Conservation (phyloP, 1,140 invertebrate genomes). For the Atopsyche davidsoni region DNA sequence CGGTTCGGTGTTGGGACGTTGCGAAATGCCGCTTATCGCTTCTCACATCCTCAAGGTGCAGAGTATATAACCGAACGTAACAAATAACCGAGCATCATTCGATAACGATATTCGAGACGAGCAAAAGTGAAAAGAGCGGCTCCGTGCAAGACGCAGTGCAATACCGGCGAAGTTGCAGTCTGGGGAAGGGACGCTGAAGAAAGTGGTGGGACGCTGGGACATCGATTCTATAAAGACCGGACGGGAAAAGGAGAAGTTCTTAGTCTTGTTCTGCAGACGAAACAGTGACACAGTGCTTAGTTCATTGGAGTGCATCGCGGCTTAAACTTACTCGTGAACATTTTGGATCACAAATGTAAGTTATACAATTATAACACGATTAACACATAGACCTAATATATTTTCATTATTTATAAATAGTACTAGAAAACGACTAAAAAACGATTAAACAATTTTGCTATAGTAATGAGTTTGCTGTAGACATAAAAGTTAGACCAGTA, state of each 20-base stretch:
- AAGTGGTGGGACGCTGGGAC: conserved; percentile 16
- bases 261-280: conserved; percentile 15
- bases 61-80: conserved; percentile 19
- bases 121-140: conserved; percentile 10
- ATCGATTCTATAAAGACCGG: conserved; percentile 25
- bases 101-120: conserved; percentile 3
- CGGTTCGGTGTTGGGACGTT: conserved; percentile 7
- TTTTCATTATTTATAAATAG: too few species aligned
- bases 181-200: conserved; percentile 4
- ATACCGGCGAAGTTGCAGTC: conserved; percentile 1
- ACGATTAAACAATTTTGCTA: neutral
- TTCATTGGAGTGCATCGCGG: conserved; percentile 3
- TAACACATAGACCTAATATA: neutral
- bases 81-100: conserved; percentile 16
- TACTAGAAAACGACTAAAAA: too few species aligned
- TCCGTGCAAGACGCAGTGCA: conserved; percentile 3
- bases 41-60: conserved; percentile 10
- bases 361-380: too few species aligned
- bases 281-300: conserved; percentile 11
- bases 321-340: neutral
- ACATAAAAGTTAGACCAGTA: too few species aligned
- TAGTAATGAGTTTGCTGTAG: too few species aligned
- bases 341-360: neutral
- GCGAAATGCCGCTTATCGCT: conserved; percentile 3
- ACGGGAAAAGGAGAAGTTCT: conserved; percentile 4